These are phyloP conservation scores for Mechanitis mazaeus DNA, from an alignment of 2,888 invertebrate genomes.

Conservation along the genomic window DNA sequence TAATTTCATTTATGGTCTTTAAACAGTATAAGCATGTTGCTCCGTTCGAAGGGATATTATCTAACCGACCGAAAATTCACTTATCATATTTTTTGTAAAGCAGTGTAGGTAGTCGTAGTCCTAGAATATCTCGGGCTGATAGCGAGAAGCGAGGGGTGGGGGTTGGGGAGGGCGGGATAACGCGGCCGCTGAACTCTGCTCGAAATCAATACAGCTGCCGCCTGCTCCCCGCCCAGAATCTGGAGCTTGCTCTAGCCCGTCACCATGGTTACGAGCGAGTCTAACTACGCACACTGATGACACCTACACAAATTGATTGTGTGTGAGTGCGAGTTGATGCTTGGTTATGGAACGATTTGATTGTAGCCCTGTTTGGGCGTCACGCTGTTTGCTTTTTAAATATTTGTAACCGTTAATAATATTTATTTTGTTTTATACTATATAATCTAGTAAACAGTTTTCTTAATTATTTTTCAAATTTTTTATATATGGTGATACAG, in stretches of 20 bases:
- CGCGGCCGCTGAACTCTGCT: conserved; percentile 68
- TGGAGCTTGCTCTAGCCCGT: conserved; percentile 42
- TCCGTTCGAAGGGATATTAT: too few relatives aligned
- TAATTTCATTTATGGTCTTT: too few relatives aligned
- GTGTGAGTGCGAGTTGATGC: not conserved
- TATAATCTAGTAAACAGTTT: too few relatives aligned
- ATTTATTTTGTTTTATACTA: too few relatives aligned
- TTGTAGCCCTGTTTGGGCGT: conserved; percentile 9
- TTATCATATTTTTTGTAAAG: conserved; percentile 25
- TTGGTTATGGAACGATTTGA: conserved; percentile 6
- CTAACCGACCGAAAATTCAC: conserved; percentile 11
- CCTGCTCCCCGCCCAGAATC: conserved; percentile 62
- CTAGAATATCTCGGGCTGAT: conserved; percentile 19
- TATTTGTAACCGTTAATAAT: not conserved
- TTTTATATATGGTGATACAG: too few relatives aligned
- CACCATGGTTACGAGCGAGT: conserved; percentile 64
- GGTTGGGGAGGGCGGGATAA: conserved; percentile 40
- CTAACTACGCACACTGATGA: conserved; percentile 37
- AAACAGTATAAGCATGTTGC: too few relatives aligned
- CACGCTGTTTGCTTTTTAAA: not conserved
- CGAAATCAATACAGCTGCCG: conserved; percentile 79
- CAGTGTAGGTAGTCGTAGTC: conserved; percentile 20
- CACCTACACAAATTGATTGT: conserved; percentile 11
- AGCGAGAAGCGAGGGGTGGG: conserved; percentile 31
- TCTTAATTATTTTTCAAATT: too few relatives aligned